phyloP scores from a whole-genome alignment of 2,797 vertebrate species.

The Takifugu rubripes region DNA sequence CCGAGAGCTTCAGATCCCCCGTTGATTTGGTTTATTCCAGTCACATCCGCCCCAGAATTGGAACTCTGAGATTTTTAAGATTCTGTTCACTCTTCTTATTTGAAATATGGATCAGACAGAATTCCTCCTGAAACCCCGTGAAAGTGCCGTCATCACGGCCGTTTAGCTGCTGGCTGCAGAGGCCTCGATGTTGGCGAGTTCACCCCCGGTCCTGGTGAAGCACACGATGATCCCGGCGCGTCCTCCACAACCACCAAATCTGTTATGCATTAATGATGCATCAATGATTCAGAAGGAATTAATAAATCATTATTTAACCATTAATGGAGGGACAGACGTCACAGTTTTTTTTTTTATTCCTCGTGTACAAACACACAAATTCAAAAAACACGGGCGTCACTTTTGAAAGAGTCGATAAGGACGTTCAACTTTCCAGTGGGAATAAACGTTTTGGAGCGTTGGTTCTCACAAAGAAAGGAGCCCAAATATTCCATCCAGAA shows the following conservation, averaged over 20 bases:
- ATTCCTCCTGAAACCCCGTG: constrained; percentile 8
- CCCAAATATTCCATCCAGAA: too few relatives aligned
- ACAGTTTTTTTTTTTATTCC: not conserved
- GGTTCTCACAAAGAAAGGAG: too few relatives aligned
- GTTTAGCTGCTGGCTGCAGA: constrained; percentile 2
- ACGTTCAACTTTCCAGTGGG: too few relatives aligned
- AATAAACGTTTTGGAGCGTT: too few relatives aligned
- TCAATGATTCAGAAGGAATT: constrained; percentile 11
- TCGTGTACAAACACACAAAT: too few relatives aligned
- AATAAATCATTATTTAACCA: not conserved
- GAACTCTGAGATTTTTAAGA: not conserved
- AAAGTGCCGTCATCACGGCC: constrained; percentile 2
- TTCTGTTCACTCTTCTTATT: not conserved
- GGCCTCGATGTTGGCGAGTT: not conserved
- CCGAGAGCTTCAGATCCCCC: not conserved
- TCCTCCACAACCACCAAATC: not conserved
- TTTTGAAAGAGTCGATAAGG: too few relatives aligned
- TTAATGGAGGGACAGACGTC: constrained; percentile 3
- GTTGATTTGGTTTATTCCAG: constrained; percentile 6
- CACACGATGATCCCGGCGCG: too few relatives aligned
- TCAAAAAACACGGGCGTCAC: too few relatives aligned
- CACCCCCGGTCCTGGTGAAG: too few relatives aligned
- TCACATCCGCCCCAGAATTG: not conserved
- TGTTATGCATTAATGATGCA: constrained; percentile 10
- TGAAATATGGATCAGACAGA: constrained; percentile 7